phyloP scores from a whole-genome alignment of 2,113 vertebrate genomes.

The Psilopogon haemacephalus region DNA sequence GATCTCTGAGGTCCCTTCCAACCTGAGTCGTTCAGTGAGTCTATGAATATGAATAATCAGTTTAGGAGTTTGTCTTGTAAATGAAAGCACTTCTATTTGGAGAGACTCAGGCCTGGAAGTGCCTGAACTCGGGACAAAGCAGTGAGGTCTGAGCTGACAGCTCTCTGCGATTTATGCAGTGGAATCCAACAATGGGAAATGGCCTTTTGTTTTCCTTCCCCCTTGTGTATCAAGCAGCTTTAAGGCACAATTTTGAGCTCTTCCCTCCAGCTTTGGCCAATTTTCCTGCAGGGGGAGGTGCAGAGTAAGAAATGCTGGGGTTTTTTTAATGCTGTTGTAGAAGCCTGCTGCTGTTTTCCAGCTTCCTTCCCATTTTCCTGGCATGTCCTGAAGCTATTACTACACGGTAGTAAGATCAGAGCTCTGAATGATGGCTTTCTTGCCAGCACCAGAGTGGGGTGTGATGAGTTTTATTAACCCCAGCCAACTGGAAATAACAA shows the following conservation, averaged over 20 bases:
- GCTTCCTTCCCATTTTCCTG: neutral
- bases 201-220: neutral
- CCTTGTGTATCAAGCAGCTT: neutral
- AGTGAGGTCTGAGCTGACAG: neutral
- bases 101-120: neutral
- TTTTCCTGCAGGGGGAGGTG: slow-evolving; percentile 68
- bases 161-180: neutral
- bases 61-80: neutral
- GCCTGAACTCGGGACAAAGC: neutral
- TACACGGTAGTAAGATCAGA: neutral
- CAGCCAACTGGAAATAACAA: slow-evolving; percentile 43
- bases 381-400: neutral
- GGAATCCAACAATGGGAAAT: neutral
- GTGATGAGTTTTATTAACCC: slow-evolving; percentile 60
- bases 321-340: no score
- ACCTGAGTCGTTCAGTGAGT: no score
- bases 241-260: neutral
- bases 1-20: no score
- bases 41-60: neutral
- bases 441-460: neutral
- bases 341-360: neutral
- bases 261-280: neutral
- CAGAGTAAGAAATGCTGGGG: slow-evolving; percentile 59
- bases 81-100: neutral
- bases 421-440: slow-evolving; percentile 32